These are phyloP conservation scores for Callipepla squamata DNA, from an alignment of 2,113 vertebrate genomes.

Conservation along the genomic window DNA sequence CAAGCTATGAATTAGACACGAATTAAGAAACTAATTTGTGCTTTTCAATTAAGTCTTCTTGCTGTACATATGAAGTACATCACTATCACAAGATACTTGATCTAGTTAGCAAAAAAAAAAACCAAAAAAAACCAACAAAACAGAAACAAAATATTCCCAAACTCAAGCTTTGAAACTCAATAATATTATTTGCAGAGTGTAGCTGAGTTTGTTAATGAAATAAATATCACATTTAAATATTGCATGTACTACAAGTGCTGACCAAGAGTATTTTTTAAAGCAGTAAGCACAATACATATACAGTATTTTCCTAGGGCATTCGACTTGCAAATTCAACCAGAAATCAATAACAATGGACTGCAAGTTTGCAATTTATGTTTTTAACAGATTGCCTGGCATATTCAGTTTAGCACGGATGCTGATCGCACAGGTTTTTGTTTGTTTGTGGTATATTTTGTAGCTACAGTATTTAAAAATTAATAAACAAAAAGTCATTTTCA, in stretches of 20 bases:
- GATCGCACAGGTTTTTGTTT: conserved; percentile 52
- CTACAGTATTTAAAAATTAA: conserved; percentile 40
- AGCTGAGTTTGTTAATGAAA: conserved; percentile 61
- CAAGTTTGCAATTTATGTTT: conserved; percentile 67
- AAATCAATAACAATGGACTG: conserved; percentile 69
- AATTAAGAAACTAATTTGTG: neutral
- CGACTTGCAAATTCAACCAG: conserved; percentile 71
- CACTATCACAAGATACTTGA: neutral
- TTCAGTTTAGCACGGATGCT: conserved; percentile 49
- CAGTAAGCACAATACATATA: conserved; percentile 58
- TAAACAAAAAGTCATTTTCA: conserved; percentile 34
- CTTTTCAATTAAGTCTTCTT: conserved; percentile 2
- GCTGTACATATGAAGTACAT: neutral
- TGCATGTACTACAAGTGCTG: conserved; percentile 66
- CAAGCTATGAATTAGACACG: neutral
- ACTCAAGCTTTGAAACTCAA: neutral
- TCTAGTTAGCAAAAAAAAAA: neutral
- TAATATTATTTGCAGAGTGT: conserved; percentile 33
- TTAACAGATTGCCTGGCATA: conserved; percentile 47
- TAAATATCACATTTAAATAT: conserved; percentile 66
- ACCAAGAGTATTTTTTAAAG: conserved; percentile 53
- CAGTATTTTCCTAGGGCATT: conserved; percentile 59
- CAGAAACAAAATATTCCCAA: neutral
- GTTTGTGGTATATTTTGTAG: conserved; percentile 23
- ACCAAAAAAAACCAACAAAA: neutral